Evolutionary conservation across 2,888 invertebrate species (phyloP).

Genomic region (Papilio protenor): DNA sequence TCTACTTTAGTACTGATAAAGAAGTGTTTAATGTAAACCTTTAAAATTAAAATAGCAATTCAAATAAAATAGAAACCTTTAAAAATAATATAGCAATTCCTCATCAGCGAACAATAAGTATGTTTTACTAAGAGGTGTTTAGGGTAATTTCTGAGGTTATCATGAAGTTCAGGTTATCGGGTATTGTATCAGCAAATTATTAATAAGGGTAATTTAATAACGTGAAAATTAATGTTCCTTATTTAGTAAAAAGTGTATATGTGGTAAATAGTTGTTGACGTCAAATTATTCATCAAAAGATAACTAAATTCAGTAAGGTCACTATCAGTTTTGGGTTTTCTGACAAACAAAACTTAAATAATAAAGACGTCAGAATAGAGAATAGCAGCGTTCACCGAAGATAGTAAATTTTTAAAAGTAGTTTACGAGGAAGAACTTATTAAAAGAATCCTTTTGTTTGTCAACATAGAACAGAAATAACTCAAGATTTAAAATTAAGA

Average conservation of each 20-base stretch:
- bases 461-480: too few species aligned
- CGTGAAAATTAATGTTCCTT: too few species aligned
- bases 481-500: too few species aligned
- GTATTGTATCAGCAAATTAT: too few species aligned
- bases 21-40: too few species aligned
- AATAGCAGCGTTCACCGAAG: too few species aligned
- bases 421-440: too few species aligned
- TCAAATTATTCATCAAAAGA: background rate
- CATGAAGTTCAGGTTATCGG: background rate
- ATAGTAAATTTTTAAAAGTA: too few species aligned
- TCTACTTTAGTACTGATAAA: background rate
- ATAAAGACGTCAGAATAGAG: background rate
- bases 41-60: background rate
- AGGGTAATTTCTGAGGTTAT: background rate
- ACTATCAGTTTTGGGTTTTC: background rate
- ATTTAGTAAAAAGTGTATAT: too few species aligned
- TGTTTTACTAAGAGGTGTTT: background rate
- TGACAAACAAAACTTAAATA: background rate
- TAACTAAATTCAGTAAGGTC: background rate
- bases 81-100: slow-evolving; percentile 8
- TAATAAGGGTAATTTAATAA: too few species aligned
- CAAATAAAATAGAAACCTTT: background rate
- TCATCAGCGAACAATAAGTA: background rate
- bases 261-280: background rate
- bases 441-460: too few species aligned